Evolutionary conservation across 2,113 vertebrate genomes (phyloP), one percentile per base, ranked within the genome.

Genomic region (Oryzias celebensis): DNA sequence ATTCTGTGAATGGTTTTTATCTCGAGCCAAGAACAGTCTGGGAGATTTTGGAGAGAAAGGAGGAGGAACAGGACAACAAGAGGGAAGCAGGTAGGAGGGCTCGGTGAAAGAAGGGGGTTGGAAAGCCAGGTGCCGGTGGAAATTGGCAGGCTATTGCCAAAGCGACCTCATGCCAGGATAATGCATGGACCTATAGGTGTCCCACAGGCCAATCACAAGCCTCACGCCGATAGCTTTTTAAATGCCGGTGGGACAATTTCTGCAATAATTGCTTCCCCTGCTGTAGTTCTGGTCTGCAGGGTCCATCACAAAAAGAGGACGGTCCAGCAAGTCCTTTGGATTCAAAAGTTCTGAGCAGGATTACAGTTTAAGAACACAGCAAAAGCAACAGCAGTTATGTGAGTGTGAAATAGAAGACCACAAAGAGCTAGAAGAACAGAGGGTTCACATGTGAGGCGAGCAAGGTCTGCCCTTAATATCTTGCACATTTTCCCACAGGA

Each of bases 141-240:
- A 94, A 93, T 92, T 93, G 92, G 91, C 88, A 90, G 76, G 79
- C 87, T 93, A 94, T 95, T 94, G 91, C 89, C 88, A 92, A 91
- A 93, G 92, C 84, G 89, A 94, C 93, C 92, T 94, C 92, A 92
- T 93, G 92, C 92, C 71, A 93, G 92, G 93, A 93, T 93, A 95
- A 96, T 95, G 93, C 92, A 94, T 93, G 93, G 93, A 94, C 83
- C 75, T 22, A 93, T 94, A 96, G 95, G 95, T 96, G 95, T 94
- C 93, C 93, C 91, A 91, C 91, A 61, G 94, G 92, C 93, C 93
- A 95, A 94, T 94, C 92, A 93, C 92, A 93, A 91, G 89, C 90
- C 89, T 94, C 93, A 94, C 7, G 93, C 93, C 95, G 94, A 92
- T 36, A 93, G 92, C 92, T 95, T 94, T 95, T 94, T 94, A 93